These are phyloP conservation scores for Umimayanthus chanpuru DNA, from an alignment of 92 coral and sea anemone genomes.

Conservation along the genomic window DNA sequence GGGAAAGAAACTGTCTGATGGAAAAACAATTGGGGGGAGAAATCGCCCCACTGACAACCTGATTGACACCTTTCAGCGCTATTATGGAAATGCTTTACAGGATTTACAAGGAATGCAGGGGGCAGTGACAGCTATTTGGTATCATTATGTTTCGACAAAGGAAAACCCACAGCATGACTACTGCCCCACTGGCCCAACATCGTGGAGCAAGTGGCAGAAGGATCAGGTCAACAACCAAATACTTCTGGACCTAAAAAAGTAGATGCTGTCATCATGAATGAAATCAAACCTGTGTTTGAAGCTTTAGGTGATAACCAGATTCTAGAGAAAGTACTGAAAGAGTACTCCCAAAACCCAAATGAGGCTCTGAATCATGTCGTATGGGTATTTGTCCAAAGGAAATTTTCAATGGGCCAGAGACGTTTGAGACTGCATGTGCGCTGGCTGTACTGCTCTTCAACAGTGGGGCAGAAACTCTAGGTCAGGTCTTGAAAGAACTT, in stretches of 20 bases:
- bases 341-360: slow-evolving; percentile 54
- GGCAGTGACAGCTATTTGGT: slow-evolving; percentile 53
- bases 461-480: slow-evolving; percentile 44
- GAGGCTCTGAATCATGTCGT: slow-evolving; percentile 59
- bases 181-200: slow-evolving; percentile 21
- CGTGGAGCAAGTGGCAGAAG: slow-evolving; percentile 54
- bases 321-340: slow-evolving; percentile 46
- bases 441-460: slow-evolving; percentile 48
- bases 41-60: slow-evolving; percentile 51
- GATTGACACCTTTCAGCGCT: slow-evolving; percentile 40
- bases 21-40: slow-evolving; percentile 35
- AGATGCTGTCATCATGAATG: slow-evolving; percentile 29
- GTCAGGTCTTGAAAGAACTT: slow-evolving; percentile 43
- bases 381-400: slow-evolving; percentile 52
- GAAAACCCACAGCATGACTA: slow-evolving; percentile 5
- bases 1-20: neutral
- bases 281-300: no score
- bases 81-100: neutral
- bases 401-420: slow-evolving; percentile 41
- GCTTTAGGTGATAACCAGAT: no score
- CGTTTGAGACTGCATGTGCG: slow-evolving; percentile 40
- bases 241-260: slow-evolving; percentile 48
- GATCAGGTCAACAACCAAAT: slow-evolving; percentile 48
- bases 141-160: slow-evolving; percentile 51
- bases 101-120: slow-evolving; percentile 21